Percentiles rank a stretch among this genome's conserved stretches.
Conservation (phyloP, 2,888 invertebrate genomes). For the Lasioglossum morio region DNA sequence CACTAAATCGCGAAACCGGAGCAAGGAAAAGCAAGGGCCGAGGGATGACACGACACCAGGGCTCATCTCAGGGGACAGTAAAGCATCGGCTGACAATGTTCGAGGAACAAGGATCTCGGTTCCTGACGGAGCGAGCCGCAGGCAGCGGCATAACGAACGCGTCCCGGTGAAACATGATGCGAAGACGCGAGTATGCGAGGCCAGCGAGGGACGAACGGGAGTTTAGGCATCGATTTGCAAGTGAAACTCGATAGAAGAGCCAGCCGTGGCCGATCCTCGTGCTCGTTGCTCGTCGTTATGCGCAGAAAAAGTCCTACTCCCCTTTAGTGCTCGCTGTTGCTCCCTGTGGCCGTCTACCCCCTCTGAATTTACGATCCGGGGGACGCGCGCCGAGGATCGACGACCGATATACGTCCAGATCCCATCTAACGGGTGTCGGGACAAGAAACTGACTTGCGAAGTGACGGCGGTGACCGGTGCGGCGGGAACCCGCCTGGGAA, state of each 20-base stretch:
- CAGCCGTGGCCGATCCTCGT: slow-evolving; percentile 16
- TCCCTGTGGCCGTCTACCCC: slow-evolving; percentile 43
- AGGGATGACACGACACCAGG: not conserved
- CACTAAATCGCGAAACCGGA: slow-evolving; percentile 21
- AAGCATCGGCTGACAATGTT: slow-evolving; percentile 71
- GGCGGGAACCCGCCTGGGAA: not conserved
- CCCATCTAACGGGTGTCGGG: slow-evolving; percentile 76
- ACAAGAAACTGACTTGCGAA: slow-evolving; percentile 65
- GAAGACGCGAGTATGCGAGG: slow-evolving; percentile 18
- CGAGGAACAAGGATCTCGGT: slow-evolving; percentile 53
- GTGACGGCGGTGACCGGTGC: slow-evolving; percentile 43
- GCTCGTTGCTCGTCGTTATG: slow-evolving; percentile 57
- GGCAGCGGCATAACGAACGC: slow-evolving; percentile 79
- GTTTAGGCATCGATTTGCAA: slow-evolving; percentile 82
- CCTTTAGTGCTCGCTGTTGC: slow-evolving; percentile 22
- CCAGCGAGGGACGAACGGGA: slow-evolving; percentile 58
- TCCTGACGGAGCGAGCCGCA: slow-evolving; percentile 29
- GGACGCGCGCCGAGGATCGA: slow-evolving; percentile 73
- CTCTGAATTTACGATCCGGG: slow-evolving; percentile 78
- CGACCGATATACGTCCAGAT: slow-evolving; percentile 74
- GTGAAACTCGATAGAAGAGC: slow-evolving; percentile 76
- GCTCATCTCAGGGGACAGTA: slow-evolving; percentile 68
- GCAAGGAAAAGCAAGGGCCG: not conserved
- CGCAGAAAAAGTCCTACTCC: slow-evolving; percentile 53
- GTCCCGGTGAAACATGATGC: slow-evolving; percentile 80